A percentile compares a stretch with the other conserved stretches of the same genome.
phyloP scores from a whole-genome alignment of 2,113 vertebrate species.

The Pterocles orientalis region DNA sequence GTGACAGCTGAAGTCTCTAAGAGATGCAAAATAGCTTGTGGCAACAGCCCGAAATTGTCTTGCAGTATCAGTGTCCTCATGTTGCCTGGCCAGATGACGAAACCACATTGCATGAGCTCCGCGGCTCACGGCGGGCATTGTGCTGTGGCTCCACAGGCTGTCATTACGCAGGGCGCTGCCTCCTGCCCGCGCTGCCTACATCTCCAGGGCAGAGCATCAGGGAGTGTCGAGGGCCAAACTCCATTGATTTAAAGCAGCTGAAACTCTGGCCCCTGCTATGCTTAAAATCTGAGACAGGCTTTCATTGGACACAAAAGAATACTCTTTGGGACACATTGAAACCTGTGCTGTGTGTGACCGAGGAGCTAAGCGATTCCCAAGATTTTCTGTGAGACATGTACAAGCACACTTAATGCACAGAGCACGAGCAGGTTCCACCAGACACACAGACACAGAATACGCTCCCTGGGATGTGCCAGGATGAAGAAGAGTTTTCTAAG shows the following conservation, averaged over 20 bases:
- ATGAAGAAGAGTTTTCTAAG: conserved; percentile 26
- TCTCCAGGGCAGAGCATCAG: background rate
- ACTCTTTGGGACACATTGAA: conserved; percentile 43
- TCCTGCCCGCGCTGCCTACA: background rate
- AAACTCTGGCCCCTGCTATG: background rate
- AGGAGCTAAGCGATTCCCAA: conserved; percentile 44
- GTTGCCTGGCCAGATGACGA: conserved; percentile 4
- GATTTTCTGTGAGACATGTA: background rate
- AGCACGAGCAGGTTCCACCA: background rate
- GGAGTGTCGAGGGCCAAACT: background rate
- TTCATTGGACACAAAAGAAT: conserved; percentile 54
- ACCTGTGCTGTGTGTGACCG: background rate
- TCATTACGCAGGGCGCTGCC: background rate
- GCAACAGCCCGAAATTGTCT: background rate
- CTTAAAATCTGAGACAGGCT: conserved; percentile 23
- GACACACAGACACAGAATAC: background rate
- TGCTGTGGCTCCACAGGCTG: background rate
- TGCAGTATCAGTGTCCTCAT: background rate
- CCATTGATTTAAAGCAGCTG: background rate
- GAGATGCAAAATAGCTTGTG: background rate
- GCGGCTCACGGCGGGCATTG: background rate
- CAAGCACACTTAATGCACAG: background rate
- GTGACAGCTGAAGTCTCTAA: background rate
- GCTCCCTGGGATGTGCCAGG: background rate
- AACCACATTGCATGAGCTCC: background rate